Evolutionary conservation across 1,140 invertebrate species (phyloP).

Genomic region (Trialeurodes vaporariorum): DNA sequence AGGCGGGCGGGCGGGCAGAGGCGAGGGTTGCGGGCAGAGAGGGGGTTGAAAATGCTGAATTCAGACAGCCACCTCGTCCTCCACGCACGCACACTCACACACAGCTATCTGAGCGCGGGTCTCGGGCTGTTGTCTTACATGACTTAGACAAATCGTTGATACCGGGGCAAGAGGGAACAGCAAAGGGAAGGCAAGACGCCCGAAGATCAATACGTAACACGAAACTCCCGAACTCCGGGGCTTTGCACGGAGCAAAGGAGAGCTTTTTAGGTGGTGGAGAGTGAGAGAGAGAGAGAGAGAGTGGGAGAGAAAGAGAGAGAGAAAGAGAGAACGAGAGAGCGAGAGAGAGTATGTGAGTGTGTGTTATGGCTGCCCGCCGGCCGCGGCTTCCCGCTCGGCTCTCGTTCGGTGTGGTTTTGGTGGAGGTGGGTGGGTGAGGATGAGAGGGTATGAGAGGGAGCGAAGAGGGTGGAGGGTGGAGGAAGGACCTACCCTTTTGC

Average conservation of each 20-base stretch:
- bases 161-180: neutral
- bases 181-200: neutral
- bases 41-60: conserved; percentile 1
- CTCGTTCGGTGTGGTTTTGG: no score
- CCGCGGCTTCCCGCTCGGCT: neutral
- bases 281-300: neutral
- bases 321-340: neutral
- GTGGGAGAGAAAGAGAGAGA: neutral
- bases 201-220: neutral
- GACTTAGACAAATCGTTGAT: neutral
- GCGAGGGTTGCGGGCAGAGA: no score
- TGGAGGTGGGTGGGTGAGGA: no score
- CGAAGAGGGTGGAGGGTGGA: no score
- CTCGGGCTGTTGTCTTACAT: neutral
- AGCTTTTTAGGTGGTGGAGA: no score
- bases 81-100: no score
- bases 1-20: no score
- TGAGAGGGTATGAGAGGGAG: no score
- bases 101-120: no score
- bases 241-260: no score
- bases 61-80: no score
- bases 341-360: neutral
- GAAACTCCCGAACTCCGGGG: neutral
- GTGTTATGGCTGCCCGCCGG: neutral
- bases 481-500: neutral